These are phyloP conservation scores for Flexamia atlantica DNA, from an alignment of 2,888 invertebrate species.

Conservation along the genomic window DNA sequence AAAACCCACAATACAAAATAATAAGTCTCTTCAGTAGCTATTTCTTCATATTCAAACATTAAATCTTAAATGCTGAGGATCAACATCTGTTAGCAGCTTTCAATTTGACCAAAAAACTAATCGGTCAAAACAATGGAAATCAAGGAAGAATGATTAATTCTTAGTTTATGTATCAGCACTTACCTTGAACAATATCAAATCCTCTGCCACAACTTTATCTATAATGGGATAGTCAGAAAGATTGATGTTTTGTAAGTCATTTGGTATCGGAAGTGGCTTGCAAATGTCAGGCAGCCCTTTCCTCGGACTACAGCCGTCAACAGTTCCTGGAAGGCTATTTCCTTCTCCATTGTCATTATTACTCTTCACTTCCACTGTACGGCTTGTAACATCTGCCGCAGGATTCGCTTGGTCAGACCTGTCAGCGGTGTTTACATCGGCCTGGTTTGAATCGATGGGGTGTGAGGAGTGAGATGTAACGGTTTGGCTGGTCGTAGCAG, in stretches of 20 bases:
- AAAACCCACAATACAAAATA: no score
- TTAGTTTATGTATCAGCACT: background rate
- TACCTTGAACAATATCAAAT: slow-evolving; percentile 48
- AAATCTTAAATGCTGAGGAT: no score
- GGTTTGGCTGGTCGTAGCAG: background rate
- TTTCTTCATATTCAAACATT: no score
- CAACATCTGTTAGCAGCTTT: no score
- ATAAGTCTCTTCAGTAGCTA: no score
- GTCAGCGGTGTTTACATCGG: background rate
- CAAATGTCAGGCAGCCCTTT: slow-evolving; percentile 11
- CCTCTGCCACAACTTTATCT: slow-evolving; percentile 10
- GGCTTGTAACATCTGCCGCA: background rate
- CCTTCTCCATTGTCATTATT: background rate
- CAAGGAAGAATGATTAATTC: background rate
- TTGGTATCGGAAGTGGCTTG: slow-evolving; percentile 5
- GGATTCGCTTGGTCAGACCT: background rate
- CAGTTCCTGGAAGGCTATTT: background rate
- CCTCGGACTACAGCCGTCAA: background rate
- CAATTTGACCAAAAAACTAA: no score
- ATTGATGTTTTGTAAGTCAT: slow-evolving; percentile 13
- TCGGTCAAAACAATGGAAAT: background rate
- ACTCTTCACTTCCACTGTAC: background rate
- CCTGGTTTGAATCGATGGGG: background rate
- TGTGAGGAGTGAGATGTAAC: background rate
- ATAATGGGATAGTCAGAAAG: slow-evolving; percentile 33